A percentile compares a stretch with the other conserved stretches of the same genome.
These are phyloP conservation scores for Oenanthe oenanthe DNA, from an alignment of 2,113 vertebrate genomes.

Conservation along the genomic window DNA sequence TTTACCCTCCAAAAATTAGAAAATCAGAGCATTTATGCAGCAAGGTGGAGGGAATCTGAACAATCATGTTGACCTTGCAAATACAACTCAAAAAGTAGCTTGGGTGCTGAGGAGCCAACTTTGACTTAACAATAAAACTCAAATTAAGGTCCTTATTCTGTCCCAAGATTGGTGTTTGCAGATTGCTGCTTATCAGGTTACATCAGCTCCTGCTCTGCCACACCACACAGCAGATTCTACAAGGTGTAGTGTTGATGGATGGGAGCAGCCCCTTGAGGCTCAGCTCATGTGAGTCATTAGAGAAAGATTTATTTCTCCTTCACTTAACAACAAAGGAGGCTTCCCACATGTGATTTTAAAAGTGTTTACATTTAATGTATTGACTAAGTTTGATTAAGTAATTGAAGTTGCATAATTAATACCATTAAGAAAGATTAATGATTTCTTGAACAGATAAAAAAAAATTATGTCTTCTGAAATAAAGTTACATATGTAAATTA, in stretches of 20 bases:
- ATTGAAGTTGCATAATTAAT: slow-evolving; percentile 21
- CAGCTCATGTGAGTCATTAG: slow-evolving; percentile 10
- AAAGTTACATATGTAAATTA: not conserved
- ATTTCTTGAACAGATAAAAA: slow-evolving; percentile 18
- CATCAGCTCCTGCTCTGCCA: not conserved
- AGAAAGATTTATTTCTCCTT: slow-evolving; percentile 40
- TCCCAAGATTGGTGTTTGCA: not conserved
- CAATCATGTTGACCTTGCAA: not conserved
- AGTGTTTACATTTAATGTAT: slow-evolving; percentile 10
- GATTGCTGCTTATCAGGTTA: slow-evolving; percentile 9
- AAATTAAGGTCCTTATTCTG: slow-evolving; percentile 19
- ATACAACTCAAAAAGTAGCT: not conserved
- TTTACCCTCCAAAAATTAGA: not conserved
- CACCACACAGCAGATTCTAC: not conserved
- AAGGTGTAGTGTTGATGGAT: not conserved
- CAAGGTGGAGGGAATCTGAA: not conserved
- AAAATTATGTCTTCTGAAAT: not conserved
- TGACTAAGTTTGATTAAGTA: slow-evolving; percentile 36
- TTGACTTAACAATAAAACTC: slow-evolving; percentile 13
- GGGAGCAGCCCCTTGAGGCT: not conserved
- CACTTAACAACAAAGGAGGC: slow-evolving; percentile 17
- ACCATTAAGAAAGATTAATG: not conserved
- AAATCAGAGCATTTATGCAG: not conserved
- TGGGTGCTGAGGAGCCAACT: not conserved
- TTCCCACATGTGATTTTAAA: slow-evolving; percentile 20